Evolutionary conservation across 53 echinoderm and acorn worm species (phyloP), one percentile per base, ranked within the genome.

Genomic region (Paracentrotus lividus): DNA sequence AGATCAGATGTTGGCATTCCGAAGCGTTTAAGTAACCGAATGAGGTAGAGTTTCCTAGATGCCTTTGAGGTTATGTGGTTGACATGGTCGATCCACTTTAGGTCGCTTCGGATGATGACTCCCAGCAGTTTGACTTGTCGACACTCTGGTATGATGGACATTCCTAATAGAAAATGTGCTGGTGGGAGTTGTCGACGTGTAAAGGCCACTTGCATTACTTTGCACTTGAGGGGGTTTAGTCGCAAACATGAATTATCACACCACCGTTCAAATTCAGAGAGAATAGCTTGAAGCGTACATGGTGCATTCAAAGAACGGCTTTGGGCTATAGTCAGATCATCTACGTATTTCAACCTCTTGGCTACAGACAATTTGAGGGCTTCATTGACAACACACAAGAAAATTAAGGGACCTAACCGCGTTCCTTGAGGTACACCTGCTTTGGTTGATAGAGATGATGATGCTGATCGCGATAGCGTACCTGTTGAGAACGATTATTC

Each of bases 361-460:
- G 16, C 34, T 0, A 56, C 12, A 4, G 87, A 53, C 5, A 34
- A 87, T 36, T n/a, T 87, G 21, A 87, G 87, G 36, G 88, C 88
- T 18, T 88, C 42, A 42, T 88, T 88, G 7, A 88, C 88, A 88
- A 60, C 88, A 8, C 88, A 32, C 20, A 88, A 38, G 40, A 88
- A 58, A 15, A 88, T 23, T 21, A 88, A 53, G 5, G 42, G 88
- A 21, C 88, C 88, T 6, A 88, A 34, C 4, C 88, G 59, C 34
- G 88, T 88, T 20, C 88, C 61, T 42, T 88, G 61, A 33, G 88
- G 88, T 40, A 88, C 88, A 1, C 88, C 88, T 33, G 88, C 59
- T 40, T 29, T 88, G 88, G 88, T 88, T 21, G 40, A 15, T 38
- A 59, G 88, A 8, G 59, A 34, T 1, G 60, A 16, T 31, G 14